A percentile compares a stretch with the other conserved stretches of the same genome.
Evolutionary conservation across 2,113 vertebrate species (phyloP).

Genomic region (Cariama cristata): DNA sequence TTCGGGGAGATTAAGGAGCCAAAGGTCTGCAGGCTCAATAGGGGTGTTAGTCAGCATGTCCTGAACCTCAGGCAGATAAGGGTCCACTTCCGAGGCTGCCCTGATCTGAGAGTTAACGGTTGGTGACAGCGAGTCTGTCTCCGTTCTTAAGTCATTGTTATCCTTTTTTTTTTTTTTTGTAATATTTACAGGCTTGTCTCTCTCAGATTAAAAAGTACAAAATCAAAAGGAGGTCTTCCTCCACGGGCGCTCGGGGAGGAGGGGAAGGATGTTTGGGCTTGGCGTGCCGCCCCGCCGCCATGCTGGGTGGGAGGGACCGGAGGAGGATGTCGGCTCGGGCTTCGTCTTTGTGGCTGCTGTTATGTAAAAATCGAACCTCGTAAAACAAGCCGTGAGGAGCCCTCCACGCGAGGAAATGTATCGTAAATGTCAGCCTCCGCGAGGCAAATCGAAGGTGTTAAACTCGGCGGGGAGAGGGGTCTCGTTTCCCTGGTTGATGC

Average conservation of each 20-base stretch:
- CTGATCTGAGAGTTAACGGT: slow-evolving; percentile 61
- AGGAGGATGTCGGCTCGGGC: neutral
- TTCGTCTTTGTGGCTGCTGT: neutral
- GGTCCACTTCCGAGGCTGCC: slow-evolving; percentile 56
- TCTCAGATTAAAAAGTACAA: slow-evolving; percentile 40
- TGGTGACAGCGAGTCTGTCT: slow-evolving; percentile 71
- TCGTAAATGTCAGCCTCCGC: neutral
- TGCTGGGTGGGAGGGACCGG: neutral
- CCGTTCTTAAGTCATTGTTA: slow-evolving; percentile 67
- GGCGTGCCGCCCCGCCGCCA: neutral
- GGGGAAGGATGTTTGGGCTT: slow-evolving; percentile 21
- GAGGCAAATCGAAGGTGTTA: neutral
- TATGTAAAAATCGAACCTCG: neutral
- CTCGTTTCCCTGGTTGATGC: neutral
- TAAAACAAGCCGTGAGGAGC: neutral
- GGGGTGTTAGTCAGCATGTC: slow-evolving; percentile 66
- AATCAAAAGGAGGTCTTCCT: slow-evolving; percentile 54
- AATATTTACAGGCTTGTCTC: slow-evolving; percentile 59
- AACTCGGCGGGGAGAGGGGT: neutral
- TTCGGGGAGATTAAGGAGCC: slow-evolving; percentile 38
- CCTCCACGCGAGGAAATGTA: neutral
- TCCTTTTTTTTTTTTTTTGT: neutral
- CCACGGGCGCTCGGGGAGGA: neutral
- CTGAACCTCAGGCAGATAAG: slow-evolving; percentile 65
- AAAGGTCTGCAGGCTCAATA: slow-evolving; percentile 43